Base-by-base conservation (phyloP, 1,140 invertebrate species). In the Zophobas atratus region DNA sequence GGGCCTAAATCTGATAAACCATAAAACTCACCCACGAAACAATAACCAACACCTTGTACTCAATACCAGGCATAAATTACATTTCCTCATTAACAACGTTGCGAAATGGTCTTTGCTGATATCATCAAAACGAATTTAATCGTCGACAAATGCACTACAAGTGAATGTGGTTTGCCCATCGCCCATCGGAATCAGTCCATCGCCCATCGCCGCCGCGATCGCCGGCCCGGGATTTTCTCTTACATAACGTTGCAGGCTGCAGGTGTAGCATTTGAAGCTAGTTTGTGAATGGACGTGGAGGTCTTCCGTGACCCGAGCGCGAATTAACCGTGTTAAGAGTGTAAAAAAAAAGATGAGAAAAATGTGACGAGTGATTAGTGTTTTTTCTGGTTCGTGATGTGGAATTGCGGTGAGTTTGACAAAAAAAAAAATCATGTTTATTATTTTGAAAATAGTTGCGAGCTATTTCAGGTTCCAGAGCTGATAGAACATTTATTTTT, bases 301-400 rank as follows among this genome's bases (percentile, higher is more conserved):
- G 38, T 60, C 57, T 60, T 60, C 57, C 57, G 57, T 60, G 57
- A 60, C 57, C 35, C 38, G 57, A 4, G 20, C 38, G 38, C n/a
- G 34, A 2, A 33, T 60, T 60, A 60, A 60, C 8, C 38, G 57
- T 34, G 8, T 60, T 60, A 60, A 5, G 34, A 32, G 20, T 20
- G 3, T 20, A 20, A 4, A 4, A 20, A 4, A 20, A 20, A 56
- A 56, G 5, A 56, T 56, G 53, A 5, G 53, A 60, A 60, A 20
- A 35, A 2, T 20, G 57, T 36, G 38, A 33, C 3, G n/a, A 33
- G 34, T 35, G 6, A 20, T 51, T 51, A 4, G 43, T 46, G 43
- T 4, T 46, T 46, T 46, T 46, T 46, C 3, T 46, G 43, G 43
- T 4, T 46, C 6, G 43, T 46, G 43, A 8, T 46, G 43, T 4